Conservation (phyloP, 2,113 vertebrate genomes). For the Ptyas mucosa region DNA sequence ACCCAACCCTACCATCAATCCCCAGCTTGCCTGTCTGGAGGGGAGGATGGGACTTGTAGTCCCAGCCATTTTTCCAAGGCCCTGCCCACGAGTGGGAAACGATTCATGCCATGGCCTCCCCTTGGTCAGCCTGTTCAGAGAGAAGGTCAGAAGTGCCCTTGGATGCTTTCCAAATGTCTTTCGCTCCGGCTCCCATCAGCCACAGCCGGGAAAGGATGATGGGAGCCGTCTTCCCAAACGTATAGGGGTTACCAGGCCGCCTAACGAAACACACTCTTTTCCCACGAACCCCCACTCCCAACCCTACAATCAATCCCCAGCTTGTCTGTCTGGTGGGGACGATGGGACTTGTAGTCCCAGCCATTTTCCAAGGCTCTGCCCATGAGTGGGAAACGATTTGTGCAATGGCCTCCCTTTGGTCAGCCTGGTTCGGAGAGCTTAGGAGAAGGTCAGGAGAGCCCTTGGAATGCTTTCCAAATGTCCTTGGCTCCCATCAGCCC, state of each 20-base stretch:
- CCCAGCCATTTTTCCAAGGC: background rate
- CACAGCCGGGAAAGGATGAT: background rate
- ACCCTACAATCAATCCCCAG: no score
- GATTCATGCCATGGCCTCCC: background rate
- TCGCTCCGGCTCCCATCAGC: background rate
- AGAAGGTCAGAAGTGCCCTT: background rate
- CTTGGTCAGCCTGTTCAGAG: background rate
- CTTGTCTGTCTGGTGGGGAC: background rate
- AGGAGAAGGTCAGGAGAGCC: background rate
- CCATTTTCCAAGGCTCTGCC: background rate
- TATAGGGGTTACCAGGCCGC: background rate
- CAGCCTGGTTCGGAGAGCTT: background rate
- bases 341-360: background rate
- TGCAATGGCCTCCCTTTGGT: background rate
- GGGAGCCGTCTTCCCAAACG: background rate
- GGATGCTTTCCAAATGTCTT: background rate
- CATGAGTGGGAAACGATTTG: rapidly evolving
- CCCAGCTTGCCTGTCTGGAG: background rate
- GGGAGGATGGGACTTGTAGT: background rate
- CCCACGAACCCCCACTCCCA: background rate
- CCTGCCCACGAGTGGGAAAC: background rate
- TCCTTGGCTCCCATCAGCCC: background rate
- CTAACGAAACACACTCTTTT: background rate
- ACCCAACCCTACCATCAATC: background rate
- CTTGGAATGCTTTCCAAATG: background rate